Base-by-base conservation (phyloP, 30 jellyfish, hydroid and myxozoan species). In the Nemopilema nomurai region DNA sequence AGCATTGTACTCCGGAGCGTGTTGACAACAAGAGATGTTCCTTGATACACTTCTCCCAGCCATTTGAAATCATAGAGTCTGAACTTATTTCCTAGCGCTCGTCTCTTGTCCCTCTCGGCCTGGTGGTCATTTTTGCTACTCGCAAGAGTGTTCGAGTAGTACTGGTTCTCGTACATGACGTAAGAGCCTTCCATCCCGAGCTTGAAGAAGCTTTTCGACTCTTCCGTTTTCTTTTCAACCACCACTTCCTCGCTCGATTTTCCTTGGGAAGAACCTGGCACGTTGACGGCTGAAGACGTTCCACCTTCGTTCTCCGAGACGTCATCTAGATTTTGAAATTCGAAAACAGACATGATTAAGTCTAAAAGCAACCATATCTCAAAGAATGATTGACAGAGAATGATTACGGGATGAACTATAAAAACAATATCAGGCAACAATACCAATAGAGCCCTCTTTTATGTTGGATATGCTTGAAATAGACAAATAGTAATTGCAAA, bases 51-150 rank as follows among this genome's bases (percentile, higher is more conserved):
- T 64, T 89, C 96, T 16, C 99, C 99, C 51, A 78, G 86, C 99
- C 99, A 94, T 29, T 85, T 80, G 82, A 94, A 94, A 33, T 85
- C 97, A 76, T 94, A 76, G 18, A 94, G 69, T 18, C 97, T 82
- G 65, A 94, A 94, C 74, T 89, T 94, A 83, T 89, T 80, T 9
- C 97, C 97, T 4, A 94, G 89, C 0, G 92, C 81, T 74, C 93
- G 64, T 68, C 99, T 66, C 52, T 89, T 89, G 62, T 94, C 99
- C 29, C 95, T 82, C 33, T 94, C 99, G 13, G 84, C 82, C 32
- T 94, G 97, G 69, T 89, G 95, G 68, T 94, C 99, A 72, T 84
- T 88, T 64, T 94, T 94, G 76, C 99, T 91, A 75, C 95, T 89
- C 1, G 99, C 99, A 1, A 94, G 82, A 17, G 92, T 51, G 69